A percentile compares a stretch with the other conserved stretches of the same genome.
Evolutionary conservation across 2,113 vertebrate species (phyloP).

Genomic region (Pimephales promelas): DNA sequence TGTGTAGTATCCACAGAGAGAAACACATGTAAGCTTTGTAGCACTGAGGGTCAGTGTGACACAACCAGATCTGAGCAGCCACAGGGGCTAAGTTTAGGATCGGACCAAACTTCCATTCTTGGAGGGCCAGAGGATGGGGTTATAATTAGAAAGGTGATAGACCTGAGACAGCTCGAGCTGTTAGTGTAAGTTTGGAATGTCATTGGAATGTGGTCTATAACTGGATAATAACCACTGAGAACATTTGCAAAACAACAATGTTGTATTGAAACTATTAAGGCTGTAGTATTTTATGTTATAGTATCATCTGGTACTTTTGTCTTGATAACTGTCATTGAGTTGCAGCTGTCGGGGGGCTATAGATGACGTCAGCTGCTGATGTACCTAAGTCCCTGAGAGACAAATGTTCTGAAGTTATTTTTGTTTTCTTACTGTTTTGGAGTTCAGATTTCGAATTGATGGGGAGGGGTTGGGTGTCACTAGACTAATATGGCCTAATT

Average conservation of each 20-base stretch:
- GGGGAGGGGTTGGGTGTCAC: no score
- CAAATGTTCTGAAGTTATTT: neutral
- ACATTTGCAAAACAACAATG: neutral
- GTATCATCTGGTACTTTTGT: neutral
- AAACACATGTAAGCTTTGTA: conserved; percentile 52
- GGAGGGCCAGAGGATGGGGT: conserved; percentile 74
- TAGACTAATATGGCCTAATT: no score
- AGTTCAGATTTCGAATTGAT: neutral
- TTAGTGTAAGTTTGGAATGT: neutral
- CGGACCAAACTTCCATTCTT: conserved; percentile 89
- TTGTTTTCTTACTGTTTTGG: neutral
- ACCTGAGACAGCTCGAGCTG: conserved; percentile 58
- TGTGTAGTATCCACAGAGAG: conserved; percentile 55
- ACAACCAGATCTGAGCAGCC: conserved; percentile 52
- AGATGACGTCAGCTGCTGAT: conserved; percentile 54
- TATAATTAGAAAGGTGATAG: conserved; percentile 88
- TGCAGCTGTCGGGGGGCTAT: conserved; percentile 23
- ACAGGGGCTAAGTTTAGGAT: conserved; percentile 85
- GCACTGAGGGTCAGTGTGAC: conserved; percentile 39
- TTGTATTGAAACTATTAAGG: neutral
- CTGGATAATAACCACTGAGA: neutral
- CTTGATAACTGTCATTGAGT: neutral
- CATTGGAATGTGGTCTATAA: neutral
- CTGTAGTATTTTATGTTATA: neutral
- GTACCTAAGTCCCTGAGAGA: neutral